These are phyloP conservation scores for Propithecus perrieri DNA, from an alignment of 2,797 vertebrate genomes.

Conservation along the genomic window DNA sequence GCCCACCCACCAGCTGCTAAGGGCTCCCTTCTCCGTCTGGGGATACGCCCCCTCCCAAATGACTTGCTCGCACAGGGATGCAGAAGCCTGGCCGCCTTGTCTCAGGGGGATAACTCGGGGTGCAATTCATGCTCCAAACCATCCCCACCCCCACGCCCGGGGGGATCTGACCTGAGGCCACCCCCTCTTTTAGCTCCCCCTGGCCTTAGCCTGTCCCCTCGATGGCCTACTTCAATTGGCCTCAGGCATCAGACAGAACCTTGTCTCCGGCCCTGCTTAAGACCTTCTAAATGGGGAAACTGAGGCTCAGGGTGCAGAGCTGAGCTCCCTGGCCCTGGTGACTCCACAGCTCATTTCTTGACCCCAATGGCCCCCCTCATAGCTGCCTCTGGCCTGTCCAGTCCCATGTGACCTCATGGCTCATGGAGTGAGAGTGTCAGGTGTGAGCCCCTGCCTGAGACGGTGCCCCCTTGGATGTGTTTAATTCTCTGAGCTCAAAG, in stretches of 20 bases:
- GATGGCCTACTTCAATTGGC: too few relatives aligned
- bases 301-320: neutral
- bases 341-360: neutral
- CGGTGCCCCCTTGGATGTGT: neutral
- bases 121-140: accelerated
- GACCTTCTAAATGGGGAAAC: neutral
- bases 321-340: neutral
- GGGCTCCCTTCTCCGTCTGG: neutral
- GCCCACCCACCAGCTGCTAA: neutral
- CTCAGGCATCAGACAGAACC: accelerated
- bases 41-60: neutral
- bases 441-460: neutral
- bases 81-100: neutral
- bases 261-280: neutral
- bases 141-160: neutral
- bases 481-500: neutral
- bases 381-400: neutral
- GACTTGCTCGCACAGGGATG: neutral
- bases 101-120: neutral
- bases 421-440: neutral
- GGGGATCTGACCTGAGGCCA: neutral
- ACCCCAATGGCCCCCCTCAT: neutral
- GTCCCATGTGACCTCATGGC: neutral
- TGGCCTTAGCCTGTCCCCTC: neutral
- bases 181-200: neutral